phyloP scores from a whole-genome alignment of 2,113 vertebrate genomes.

The Aleadryas rufinucha region DNA sequence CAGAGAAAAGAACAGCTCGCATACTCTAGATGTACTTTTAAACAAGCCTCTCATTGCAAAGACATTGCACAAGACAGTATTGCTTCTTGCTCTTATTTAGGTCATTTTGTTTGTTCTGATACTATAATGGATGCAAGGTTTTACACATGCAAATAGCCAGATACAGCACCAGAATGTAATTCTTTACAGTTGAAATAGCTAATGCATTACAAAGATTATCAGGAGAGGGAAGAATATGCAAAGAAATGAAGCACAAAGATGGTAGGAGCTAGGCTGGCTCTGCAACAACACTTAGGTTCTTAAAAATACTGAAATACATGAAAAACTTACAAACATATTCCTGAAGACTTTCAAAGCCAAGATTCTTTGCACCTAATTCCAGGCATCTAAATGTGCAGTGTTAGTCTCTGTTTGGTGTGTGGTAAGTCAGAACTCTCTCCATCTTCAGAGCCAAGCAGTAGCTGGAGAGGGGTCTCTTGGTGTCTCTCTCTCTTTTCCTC shows the following conservation, averaged over 20 bases:
- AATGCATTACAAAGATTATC: background rate
- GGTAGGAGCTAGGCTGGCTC: background rate
- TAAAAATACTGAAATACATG: rapidly evolving
- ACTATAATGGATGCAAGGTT: background rate
- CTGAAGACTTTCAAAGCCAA: background rate
- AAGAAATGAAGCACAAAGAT: background rate
- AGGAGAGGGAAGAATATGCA: background rate
- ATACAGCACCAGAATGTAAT: background rate
- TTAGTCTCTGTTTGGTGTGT: background rate
- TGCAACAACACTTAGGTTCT: background rate
- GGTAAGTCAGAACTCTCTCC: background rate
- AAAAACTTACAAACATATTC: background rate
- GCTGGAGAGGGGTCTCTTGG: background rate
- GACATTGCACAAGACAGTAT: background rate
- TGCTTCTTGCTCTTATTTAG: background rate
- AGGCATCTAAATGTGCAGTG: background rate
- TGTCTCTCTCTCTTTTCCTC: background rate
- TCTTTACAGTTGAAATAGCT: background rate
- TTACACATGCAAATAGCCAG: background rate
- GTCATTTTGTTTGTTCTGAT: background rate
- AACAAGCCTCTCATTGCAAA: background rate
- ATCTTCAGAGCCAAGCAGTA: background rate
- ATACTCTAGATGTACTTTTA: background rate
- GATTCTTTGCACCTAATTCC: background rate
- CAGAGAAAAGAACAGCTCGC: background rate